phyloP scores from a whole-genome alignment of 2,888 invertebrate species.

The Prosopocoilus inquinatus region DNA sequence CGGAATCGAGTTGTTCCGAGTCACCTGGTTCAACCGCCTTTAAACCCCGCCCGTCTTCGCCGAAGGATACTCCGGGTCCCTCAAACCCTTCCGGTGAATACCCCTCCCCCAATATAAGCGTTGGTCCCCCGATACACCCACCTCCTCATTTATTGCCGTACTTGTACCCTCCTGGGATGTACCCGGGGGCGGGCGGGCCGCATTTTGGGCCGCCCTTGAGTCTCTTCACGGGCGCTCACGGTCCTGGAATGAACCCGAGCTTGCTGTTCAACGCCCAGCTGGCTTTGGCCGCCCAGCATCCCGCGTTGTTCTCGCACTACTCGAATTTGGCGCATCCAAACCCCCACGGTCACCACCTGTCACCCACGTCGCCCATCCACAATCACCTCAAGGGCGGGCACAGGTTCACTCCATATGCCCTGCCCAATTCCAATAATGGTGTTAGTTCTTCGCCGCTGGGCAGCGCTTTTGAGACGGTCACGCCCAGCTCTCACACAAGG shows the following conservation, averaged over 20 bases:
- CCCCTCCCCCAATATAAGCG: slow-evolving; percentile 89
- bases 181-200: slow-evolving; percentile 65
- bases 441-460: slow-evolving; percentile 63
- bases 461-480: slow-evolving; percentile 87
- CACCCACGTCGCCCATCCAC: slow-evolving; percentile 62
- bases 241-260: slow-evolving; percentile 75
- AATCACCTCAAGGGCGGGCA: slow-evolving; percentile 71
- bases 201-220: slow-evolving; percentile 70
- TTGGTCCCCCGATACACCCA: slow-evolving; percentile 91
- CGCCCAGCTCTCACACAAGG: slow-evolving; percentile 69
- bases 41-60: slow-evolving; percentile 51
- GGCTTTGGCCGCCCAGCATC: slow-evolving; percentile 84
- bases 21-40: slow-evolving; percentile 52
- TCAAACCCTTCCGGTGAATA: slow-evolving; percentile 60
- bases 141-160: slow-evolving; percentile 87
- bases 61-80: slow-evolving; percentile 56
- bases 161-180: slow-evolving; percentile 87
- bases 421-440: slow-evolving; percentile 60
- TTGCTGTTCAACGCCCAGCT: slow-evolving; percentile 87
- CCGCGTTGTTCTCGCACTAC: slow-evolving; percentile 70
- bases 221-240: slow-evolving; percentile 59
- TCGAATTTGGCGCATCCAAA: slow-evolving; percentile 64
- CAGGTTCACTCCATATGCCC: slow-evolving; percentile 86
- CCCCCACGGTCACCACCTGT: slow-evolving; percentile 47
- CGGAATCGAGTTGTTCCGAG: slow-evolving; percentile 73